A percentile compares a stretch with the other conserved stretches of the same genome.
These are phyloP conservation scores for Oncorhynchus keta DNA, from an alignment of 2,113 vertebrate species.

Conservation along the genomic window DNA sequence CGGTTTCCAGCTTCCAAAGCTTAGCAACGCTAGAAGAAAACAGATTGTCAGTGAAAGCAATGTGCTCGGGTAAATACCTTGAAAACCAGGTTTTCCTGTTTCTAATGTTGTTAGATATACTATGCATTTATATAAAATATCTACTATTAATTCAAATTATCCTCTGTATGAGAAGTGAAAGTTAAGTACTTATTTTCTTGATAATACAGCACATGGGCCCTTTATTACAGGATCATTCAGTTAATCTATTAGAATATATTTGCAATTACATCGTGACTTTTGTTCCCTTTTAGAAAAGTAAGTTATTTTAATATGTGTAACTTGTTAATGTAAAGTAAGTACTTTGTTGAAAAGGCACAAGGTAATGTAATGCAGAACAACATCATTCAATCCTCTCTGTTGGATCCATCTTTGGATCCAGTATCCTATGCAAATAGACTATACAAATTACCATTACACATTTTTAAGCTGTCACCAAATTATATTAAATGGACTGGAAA, in stretches of 20 bases:
- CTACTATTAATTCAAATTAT: not conserved
- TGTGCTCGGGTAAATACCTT: not conserved
- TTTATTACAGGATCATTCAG: too few species aligned
- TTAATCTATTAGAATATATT: too few species aligned
- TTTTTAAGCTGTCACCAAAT: not conserved
- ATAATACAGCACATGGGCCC: too few species aligned
- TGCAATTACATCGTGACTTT: too few species aligned
- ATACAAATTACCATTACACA: not conserved
- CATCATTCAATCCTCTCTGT: not conserved
- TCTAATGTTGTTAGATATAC: not conserved
- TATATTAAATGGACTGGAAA: not conserved
- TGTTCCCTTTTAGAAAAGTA: too few species aligned
- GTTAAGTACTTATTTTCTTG: too few species aligned
- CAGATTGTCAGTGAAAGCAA: constrained; percentile 64
- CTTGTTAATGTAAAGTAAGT: too few species aligned
- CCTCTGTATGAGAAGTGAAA: too few species aligned
- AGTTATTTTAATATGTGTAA: too few species aligned
- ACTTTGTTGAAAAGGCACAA: too few species aligned
- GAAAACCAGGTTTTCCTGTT: not conserved
- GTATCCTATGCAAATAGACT: too few species aligned
- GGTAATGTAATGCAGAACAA: not conserved
- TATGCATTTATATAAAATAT: not conserved
- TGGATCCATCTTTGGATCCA: too few species aligned
- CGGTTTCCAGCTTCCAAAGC: constrained; percentile 78
- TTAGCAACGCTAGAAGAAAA: constrained; percentile 70